Conservation (phyloP, 2,888 invertebrate genomes). For the Drosophila subsilvestris region DNA sequence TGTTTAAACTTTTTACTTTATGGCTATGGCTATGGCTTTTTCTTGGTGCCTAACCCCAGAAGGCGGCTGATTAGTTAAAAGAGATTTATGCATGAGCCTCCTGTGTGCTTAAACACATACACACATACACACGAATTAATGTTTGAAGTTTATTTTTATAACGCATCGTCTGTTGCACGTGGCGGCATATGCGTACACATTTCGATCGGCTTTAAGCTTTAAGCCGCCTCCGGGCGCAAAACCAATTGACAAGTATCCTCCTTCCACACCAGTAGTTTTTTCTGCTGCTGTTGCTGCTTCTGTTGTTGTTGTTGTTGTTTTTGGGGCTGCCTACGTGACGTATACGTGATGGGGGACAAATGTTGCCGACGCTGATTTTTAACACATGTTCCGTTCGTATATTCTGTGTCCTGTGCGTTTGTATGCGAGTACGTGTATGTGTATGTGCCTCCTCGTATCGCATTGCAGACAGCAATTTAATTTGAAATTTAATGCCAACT, state of each 20-base stretch:
- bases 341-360: conserved; percentile 75
- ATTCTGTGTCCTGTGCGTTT: conserved; percentile 6
- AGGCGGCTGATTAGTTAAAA: conserved; percentile 55
- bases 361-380: conserved; percentile 66
- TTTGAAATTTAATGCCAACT: conserved; percentile 77
- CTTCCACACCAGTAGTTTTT: background rate
- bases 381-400: conserved; percentile 40
- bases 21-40: conserved; percentile 8
- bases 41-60: conserved; percentile 35
- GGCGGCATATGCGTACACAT: conserved; percentile 53
- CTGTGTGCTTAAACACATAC: conserved; percentile 1
- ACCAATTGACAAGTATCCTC: conserved; percentile 61
- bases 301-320: conserved; percentile 39
- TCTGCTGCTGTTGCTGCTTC: conserved; percentile 5
- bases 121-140: conserved; percentile 10
- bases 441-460: conserved; percentile 43
- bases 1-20: conserved; percentile 47
- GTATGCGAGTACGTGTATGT: conserved; percentile 10
- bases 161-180: conserved; percentile 25
- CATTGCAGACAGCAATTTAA: conserved; percentile 78
- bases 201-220: conserved; percentile 37
- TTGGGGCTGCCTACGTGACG: conserved; percentile 50
- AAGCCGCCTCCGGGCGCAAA: conserved; percentile 42
- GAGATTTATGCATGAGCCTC: conserved; percentile 62
- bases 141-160: conserved; percentile 51